Percentiles rank a stretch among this genome's conserved stretches.
Evolutionary conservation across 1,140 invertebrate species (phyloP).

Genomic region (Drosophila sp.): DNA sequence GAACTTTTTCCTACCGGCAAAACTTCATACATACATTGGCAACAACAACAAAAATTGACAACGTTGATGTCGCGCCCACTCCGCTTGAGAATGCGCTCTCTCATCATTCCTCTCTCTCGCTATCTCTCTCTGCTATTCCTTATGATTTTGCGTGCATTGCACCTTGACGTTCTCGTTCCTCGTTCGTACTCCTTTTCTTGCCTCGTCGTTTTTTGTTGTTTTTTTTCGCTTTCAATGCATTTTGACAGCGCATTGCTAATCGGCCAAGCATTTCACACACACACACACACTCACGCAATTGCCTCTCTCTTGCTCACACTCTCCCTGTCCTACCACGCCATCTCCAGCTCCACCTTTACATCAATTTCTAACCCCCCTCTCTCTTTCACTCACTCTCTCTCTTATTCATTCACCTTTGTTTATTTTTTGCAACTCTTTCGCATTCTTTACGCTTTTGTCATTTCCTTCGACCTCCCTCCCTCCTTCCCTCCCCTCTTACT

Average conservation of each 20-base stretch:
- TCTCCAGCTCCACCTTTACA: constrained; percentile 21
- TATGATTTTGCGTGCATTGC: constrained; percentile 67
- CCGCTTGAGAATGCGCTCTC: constrained; percentile 25
- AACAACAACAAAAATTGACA: constrained; percentile 39
- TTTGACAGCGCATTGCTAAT: constrained; percentile 77
- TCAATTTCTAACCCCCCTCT: not conserved
- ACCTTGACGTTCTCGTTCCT: constrained; percentile 62
- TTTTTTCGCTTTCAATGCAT: constrained; percentile 76
- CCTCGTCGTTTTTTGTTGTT: constrained; percentile 32
- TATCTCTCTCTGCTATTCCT: not conserved
- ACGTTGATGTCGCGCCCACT: constrained; percentile 31
- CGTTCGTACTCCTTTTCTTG: constrained; percentile 9
- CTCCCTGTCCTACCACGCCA: not conserved
- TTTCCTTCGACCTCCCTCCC: constrained; percentile 31
- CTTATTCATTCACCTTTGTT: constrained; percentile 18
- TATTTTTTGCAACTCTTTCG: constrained; percentile 21
- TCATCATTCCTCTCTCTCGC: constrained; percentile 12
- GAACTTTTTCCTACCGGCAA: constrained; percentile 37
- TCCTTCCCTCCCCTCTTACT: not conserved
- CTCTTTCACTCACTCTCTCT: not conserved
- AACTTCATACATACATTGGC: constrained; percentile 1
- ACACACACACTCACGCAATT: constrained; percentile 12
- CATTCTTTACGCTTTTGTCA: constrained; percentile 64
- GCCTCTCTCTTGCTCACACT: not conserved
- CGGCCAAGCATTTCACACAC: constrained; percentile 66